Evolutionary conservation across 2,888 invertebrate genomes (phyloP).

Genomic region (Drosophila barbarae): DNA sequence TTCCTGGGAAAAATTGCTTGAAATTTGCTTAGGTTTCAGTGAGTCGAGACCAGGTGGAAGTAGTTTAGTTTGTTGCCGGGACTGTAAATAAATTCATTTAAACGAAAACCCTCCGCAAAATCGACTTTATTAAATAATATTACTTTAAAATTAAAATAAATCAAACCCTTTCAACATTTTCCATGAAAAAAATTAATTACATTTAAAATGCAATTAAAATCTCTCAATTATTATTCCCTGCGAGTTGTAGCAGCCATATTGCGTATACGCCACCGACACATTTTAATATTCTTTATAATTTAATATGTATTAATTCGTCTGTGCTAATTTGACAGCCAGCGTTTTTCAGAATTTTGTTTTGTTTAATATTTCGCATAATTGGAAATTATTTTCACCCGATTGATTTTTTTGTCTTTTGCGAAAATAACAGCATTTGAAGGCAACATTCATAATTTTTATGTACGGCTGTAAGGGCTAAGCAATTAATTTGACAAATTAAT

Average conservation of each 20-base stretch:
- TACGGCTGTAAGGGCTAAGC: constrained; percentile 14
- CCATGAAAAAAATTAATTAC: not conserved
- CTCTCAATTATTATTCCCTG: not conserved
- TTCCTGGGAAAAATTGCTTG: constrained; percentile 23
- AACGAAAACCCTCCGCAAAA: not conserved
- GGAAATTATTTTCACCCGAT: constrained; percentile 10
- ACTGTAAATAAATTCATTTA: not conserved
- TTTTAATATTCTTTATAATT: not conserved
- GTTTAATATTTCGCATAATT: constrained; percentile 1
- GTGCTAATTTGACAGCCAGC: constrained; percentile 16
- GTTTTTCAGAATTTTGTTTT: not conserved
- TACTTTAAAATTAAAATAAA: not conserved
- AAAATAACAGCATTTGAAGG: not conserved
- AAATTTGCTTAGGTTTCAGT: constrained; percentile 24
- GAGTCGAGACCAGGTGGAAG: constrained; percentile 7
- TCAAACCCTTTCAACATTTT: not conserved
- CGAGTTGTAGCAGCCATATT: not conserved
- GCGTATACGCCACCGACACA: constrained; percentile 9
- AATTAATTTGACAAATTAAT: constrained; percentile 61
- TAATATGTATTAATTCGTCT: constrained; percentile 11
- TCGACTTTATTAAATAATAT: too few species aligned
- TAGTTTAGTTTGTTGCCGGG: constrained; percentile 2
- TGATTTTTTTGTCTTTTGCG: constrained; percentile 9
- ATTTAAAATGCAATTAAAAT: constrained; percentile 6
- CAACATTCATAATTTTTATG: constrained; percentile 1